Conservation (phyloP, 2,888 invertebrate species). For the Cheiracanthium punctorium region DNA sequence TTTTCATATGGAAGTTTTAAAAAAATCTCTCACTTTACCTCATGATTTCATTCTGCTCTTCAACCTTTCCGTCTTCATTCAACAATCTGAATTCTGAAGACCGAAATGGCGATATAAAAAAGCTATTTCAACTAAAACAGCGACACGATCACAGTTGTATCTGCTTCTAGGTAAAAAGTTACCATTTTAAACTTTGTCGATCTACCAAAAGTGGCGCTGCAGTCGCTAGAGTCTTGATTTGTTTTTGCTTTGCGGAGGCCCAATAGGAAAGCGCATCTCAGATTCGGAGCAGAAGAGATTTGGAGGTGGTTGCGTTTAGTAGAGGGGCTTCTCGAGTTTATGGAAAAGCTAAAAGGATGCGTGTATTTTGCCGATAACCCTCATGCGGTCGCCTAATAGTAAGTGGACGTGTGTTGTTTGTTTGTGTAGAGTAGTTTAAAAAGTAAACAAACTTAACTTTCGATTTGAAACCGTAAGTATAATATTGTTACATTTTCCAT, state of each 20-base stretch:
- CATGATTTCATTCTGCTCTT: no score
- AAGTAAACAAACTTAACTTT: not conserved
- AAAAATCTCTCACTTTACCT: no score
- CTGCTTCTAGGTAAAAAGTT: no score
- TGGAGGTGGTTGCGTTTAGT: constrained; percentile 39
- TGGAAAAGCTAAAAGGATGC: constrained; percentile 46
- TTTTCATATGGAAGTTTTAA: no score
- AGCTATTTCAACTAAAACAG: no score
- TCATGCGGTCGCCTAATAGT: constrained; percentile 33
- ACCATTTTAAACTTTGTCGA: no score
- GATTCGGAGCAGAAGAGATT: constrained; percentile 48
- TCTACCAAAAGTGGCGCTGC: constrained; percentile 49
- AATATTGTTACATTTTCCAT: not conserved
- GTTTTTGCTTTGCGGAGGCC: constrained; percentile 20
- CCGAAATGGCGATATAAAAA: no score
- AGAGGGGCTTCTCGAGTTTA: constrained; percentile 6
- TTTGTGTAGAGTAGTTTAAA: not conserved
- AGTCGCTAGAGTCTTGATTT: constrained; percentile 6
- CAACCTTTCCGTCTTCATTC: no score
- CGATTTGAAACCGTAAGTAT: not conserved
- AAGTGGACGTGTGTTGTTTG: constrained; percentile 28
- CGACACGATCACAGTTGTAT: no score
- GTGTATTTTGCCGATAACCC: constrained; percentile 37
- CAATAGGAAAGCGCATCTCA: constrained; percentile 50
- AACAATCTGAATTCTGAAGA: no score